Evolutionary conservation across 2,797 vertebrate genomes (phyloP).

Genomic region (Falco berigora): DNA sequence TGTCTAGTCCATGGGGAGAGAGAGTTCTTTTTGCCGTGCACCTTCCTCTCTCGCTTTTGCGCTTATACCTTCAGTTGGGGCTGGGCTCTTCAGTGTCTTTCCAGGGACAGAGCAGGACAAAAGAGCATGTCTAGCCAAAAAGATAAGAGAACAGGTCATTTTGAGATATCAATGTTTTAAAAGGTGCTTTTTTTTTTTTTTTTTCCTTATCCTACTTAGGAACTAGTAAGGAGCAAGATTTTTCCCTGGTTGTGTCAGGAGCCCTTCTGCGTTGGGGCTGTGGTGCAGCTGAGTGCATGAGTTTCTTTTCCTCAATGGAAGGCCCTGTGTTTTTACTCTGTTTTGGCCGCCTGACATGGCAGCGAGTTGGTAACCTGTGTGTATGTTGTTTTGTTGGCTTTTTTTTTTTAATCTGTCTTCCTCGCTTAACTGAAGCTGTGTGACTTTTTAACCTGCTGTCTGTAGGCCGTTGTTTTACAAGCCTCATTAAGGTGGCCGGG

Average conservation of each 20-base stretch:
- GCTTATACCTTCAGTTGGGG: not conserved
- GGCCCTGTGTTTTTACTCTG: not conserved
- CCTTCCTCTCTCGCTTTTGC: not conserved
- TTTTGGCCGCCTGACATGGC: not conserved
- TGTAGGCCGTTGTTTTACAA: conserved; percentile 11
- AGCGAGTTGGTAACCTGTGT: not conserved
- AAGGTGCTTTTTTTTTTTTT: not conserved
- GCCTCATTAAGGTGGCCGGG: conserved; percentile 10
- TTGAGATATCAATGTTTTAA: not conserved
- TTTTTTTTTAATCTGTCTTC: not conserved
- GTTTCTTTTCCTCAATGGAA: not conserved
- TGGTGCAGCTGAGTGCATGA: not conserved
- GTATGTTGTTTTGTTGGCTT: not conserved
- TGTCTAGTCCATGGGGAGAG: not conserved
- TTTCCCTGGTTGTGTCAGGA: not conserved
- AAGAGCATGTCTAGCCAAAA: not conserved
- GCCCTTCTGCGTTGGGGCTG: not conserved
- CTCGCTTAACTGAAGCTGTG: not conserved
- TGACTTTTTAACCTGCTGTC: conserved; percentile 48
- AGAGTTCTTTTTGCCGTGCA: not conserved
- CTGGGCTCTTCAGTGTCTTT: not conserved
- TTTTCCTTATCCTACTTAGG: not conserved
- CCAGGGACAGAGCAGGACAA: not conserved
- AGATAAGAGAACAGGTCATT: not conserved
- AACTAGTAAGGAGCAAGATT: not conserved